A percentile compares a stretch with the other conserved stretches of the same genome.
Evolutionary conservation across 2,113 vertebrate genomes (phyloP).

Genomic region (Mionectes macconnelli): DNA sequence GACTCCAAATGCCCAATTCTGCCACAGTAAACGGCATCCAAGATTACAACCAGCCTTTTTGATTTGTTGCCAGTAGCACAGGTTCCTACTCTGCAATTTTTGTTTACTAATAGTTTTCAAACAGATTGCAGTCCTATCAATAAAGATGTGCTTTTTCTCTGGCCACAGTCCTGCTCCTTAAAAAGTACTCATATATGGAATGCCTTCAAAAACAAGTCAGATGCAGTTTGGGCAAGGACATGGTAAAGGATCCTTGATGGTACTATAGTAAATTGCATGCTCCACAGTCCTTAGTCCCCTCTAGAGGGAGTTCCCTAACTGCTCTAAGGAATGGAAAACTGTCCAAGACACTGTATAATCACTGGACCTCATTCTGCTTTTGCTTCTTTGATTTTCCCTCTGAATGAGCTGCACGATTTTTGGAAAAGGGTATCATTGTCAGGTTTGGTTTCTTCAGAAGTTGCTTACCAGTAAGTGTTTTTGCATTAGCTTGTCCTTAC

Average conservation of each 20-base stretch:
- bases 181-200: neutral
- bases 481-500: neutral
- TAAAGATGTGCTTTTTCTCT: neutral
- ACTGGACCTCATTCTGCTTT: neutral
- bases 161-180: neutral
- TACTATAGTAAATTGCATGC: neutral
- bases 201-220: neutral
- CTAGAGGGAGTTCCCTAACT: constrained; percentile 44
- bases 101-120: neutral
- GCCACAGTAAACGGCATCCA: neutral
- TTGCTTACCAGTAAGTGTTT: neutral
- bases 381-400: neutral
- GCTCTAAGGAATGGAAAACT: neutral
- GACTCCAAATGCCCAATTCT: neutral
- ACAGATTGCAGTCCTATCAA: neutral
- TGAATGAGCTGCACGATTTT: neutral
- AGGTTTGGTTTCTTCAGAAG: neutral
- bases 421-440: neutral
- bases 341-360: neutral
- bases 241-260: neutral
- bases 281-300: neutral
- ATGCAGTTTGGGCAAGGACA: neutral
- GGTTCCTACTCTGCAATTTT: neutral
- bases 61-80: neutral
- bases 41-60: neutral